phyloP scores from a whole-genome alignment of 2,113 vertebrate genomes.

The Zootoca vivipara region DNA sequence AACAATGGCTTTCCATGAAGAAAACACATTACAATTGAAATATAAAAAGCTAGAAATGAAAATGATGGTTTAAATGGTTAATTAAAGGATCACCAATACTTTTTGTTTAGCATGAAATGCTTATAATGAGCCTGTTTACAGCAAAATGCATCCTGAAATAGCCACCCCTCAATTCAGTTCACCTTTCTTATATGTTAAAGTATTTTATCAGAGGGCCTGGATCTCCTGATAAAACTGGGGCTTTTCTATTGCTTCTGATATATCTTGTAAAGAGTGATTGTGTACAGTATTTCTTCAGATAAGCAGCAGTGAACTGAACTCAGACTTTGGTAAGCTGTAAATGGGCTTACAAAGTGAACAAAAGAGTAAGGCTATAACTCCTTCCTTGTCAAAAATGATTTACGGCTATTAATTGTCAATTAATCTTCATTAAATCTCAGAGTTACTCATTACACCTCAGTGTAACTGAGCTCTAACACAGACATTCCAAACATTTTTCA shows the following conservation, averaged over 20 bases:
- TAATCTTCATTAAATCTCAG: background rate
- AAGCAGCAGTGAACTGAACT: background rate
- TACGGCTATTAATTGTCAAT: background rate
- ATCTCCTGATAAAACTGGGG: background rate
- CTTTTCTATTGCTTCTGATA: background rate
- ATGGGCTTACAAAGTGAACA: background rate
- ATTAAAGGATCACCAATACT: background rate
- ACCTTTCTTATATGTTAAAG: background rate
- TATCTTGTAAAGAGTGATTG: background rate
- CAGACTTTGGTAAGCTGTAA: background rate
- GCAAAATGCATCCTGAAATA: background rate
- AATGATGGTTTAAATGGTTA: background rate
- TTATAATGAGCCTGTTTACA: background rate
- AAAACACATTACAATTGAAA: background rate
- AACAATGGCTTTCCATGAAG: conserved; percentile 1
- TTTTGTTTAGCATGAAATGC: background rate
- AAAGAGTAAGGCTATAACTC: background rate
- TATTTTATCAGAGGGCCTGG: background rate
- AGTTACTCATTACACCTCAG: background rate
- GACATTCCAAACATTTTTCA: background rate
- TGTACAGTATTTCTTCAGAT: background rate
- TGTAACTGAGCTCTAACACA: background rate
- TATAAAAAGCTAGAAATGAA: background rate
- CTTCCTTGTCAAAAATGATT: background rate
- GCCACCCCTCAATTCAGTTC: background rate